Base-by-base conservation (phyloP, 2,888 invertebrate species). In the Digitonthophagus gazella region DNA sequence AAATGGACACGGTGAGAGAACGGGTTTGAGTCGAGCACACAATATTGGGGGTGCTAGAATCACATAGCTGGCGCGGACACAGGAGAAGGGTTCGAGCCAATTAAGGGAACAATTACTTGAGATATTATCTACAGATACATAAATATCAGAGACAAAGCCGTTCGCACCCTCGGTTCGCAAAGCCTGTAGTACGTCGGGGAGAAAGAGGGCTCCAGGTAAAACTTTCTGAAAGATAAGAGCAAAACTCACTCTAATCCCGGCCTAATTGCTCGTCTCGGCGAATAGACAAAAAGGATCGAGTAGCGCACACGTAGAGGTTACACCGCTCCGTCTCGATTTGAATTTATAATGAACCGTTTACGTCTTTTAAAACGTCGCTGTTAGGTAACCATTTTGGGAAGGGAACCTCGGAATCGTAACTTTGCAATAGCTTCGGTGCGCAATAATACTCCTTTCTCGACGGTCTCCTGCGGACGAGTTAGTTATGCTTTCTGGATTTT, bases 71-170 rank as follows among this genome's bases (percentile, higher is more conserved):
- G 18, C 8, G 22, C 61, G 20, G 18, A 18, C 14, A 18, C 61
- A 69, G 65, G 68, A 68, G 72, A 73, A 73, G 74, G 74, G 74
- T 72, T 74, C 71, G 70, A 72, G 72, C 79, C 80, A 79, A 79
- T 80, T 80, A 80, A 77, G 76, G 77, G 78, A 76, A 79, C 79
- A 79, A 80, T 80, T 80, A 80, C 80, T 79, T 77, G 78, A 79
- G 80, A 80, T 80, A 76, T 76, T 79, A 80, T 80, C 80, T 77
- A 72, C 75, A 78, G 80, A 79, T 80, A 78, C 79, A 80, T 80
- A 80, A 80, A 80, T 80, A 80, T 78, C 74, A 75, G 75, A 78
- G 78, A 55, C 56, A 65, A 65, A 11, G 55, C 56, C 28, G 20
- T 65, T 44, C 61, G 61, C 61, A 61, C 61, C 61, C 56, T 65